Conservation (phyloP, 2,797 vertebrate genomes). For the Cossypha caffra region DNA sequence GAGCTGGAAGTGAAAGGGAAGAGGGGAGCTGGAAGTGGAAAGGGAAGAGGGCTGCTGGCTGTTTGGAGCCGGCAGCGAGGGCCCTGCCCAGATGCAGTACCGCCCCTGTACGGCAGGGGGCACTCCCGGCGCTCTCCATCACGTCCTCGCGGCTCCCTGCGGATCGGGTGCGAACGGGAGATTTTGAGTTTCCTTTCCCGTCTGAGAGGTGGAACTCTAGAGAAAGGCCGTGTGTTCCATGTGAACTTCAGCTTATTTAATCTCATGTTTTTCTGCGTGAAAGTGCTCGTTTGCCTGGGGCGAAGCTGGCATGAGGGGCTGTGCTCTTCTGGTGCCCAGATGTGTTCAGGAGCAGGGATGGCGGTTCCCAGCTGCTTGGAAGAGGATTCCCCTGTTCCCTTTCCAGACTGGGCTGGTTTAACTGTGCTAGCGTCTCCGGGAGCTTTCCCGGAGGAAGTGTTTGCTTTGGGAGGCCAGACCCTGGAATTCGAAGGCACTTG, state of each 20-base stretch:
- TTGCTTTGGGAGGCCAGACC: neutral
- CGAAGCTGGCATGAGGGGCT: no score
- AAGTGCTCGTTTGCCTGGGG: fast-evolving
- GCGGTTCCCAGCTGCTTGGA: neutral
- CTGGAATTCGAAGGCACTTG: neutral
- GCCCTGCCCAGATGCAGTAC: neutral
- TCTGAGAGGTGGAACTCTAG: neutral
- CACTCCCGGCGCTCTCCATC: neutral
- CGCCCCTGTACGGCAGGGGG: neutral
- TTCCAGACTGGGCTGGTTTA: fast-evolving
- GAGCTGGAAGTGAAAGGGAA: no score
- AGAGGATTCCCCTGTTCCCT: neutral
- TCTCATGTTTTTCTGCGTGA: fast-evolving
- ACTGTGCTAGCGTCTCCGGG: neutral
- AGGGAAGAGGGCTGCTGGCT: no score
- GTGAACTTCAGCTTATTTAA: neutral
- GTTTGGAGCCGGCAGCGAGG: fast-evolving
- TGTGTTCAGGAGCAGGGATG: neutral
- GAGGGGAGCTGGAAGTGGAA: no score
- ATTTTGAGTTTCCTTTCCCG: neutral
- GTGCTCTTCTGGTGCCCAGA: neutral
- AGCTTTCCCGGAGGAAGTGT: neutral
- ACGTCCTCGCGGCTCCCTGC: neutral
- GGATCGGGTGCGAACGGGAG: neutral
- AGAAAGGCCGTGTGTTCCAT: neutral